These are phyloP conservation scores for Hymenochirus boettgeri DNA, from an alignment of 2,113 vertebrate genomes.

Conservation along the genomic window DNA sequence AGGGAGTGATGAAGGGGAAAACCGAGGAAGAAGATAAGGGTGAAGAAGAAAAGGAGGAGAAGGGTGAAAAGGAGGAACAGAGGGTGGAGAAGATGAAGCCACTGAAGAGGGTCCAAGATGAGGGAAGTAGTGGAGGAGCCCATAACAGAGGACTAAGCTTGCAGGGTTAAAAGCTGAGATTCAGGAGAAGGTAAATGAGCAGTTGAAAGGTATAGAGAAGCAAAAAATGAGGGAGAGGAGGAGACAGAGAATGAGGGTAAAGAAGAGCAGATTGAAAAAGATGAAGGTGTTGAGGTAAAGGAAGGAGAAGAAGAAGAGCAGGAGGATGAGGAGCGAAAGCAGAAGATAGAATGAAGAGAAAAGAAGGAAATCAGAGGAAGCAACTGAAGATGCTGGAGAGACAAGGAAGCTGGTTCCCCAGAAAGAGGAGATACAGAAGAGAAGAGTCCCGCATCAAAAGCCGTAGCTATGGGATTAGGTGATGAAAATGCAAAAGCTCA, in stretches of 20 bases:
- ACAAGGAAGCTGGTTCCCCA: constrained; percentile 48
- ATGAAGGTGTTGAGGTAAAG: constrained; percentile 15
- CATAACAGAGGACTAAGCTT: constrained; percentile 49
- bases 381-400: constrained; percentile 49
- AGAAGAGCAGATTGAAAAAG: constrained; percentile 22
- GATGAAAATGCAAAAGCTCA: constrained; percentile 57
- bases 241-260: constrained; percentile 7
- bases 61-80: constrained; percentile 4
- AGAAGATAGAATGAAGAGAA: constrained; percentile 42
- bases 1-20: constrained; percentile 53
- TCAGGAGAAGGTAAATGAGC: constrained; percentile 41
- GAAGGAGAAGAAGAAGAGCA: constrained; percentile 24
- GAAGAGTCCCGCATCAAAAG: constrained; percentile 53
- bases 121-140: constrained; percentile 47
- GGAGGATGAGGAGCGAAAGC: constrained; percentile 39
- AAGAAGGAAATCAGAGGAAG: constrained; percentile 43
- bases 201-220: neutral
- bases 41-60: constrained; percentile 27
- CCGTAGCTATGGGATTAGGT: constrained; percentile 54
- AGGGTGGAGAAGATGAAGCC: constrained; percentile 44
- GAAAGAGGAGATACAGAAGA: constrained; percentile 58
- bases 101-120: constrained; percentile 42
- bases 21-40: constrained; percentile 46
- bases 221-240: constrained; percentile 8
- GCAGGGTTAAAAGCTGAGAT: constrained; percentile 49